Evolutionary conservation across 2,797 vertebrate genomes (phyloP).

Genomic region (Rhinichthys osculus): DNA sequence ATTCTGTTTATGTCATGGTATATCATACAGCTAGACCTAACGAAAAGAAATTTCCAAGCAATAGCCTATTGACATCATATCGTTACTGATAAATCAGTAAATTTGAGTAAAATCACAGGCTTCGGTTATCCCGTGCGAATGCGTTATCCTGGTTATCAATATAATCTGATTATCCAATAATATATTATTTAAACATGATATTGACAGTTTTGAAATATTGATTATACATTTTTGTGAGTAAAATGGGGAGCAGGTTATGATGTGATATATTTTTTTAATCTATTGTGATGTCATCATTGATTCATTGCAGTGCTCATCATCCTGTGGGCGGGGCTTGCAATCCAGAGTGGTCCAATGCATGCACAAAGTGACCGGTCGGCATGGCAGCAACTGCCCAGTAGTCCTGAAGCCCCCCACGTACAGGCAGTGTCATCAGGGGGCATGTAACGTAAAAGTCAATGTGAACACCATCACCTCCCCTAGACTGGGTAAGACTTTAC

Average conservation of each 20-base stretch:
- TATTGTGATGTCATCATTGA: not conserved
- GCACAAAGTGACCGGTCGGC: slow-evolving; percentile 94
- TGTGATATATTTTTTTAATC: not conserved
- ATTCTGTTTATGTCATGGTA: no score
- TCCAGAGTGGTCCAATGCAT: slow-evolving; percentile 97
- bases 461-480: slow-evolving; percentile 96
- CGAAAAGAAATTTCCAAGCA: no score
- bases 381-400: slow-evolving; percentile 87
- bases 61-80: no score
- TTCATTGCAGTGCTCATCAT: slow-evolving; percentile 88
- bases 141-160: no score
- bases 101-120: no score
- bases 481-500: slow-evolving; percentile 86
- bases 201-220: not conserved
- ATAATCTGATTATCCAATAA: not conserved
- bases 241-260: not conserved
- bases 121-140: no score
- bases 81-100: no score
- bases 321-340: slow-evolving; percentile 94
- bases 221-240: not conserved
- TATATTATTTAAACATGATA: not conserved
- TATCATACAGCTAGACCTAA: no score
- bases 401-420: slow-evolving; percentile 87
- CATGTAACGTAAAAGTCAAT: slow-evolving; percentile 89
- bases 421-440: slow-evolving; percentile 88